phyloP scores from a whole-genome alignment of 2,797 vertebrate genomes.

The Florisuga fusca region DNA sequence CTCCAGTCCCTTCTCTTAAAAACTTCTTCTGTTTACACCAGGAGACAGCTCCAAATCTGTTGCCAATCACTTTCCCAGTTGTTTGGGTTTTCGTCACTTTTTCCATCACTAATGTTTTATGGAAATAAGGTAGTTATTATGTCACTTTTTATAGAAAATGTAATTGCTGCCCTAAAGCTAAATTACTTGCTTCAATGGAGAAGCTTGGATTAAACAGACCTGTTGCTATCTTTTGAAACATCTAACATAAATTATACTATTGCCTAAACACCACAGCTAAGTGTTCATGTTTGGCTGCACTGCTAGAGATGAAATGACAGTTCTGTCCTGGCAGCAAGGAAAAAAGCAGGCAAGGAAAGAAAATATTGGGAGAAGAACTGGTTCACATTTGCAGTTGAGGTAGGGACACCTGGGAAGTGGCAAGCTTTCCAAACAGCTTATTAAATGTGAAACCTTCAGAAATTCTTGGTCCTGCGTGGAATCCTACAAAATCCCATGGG shows the following conservation, averaged over 20 bases:
- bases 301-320: not conserved
- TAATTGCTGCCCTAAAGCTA: not conserved
- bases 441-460: not conserved
- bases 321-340: not conserved
- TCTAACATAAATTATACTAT: not conserved
- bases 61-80: not conserved
- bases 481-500: not conserved
- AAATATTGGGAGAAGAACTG: rapidly evolving
- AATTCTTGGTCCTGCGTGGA: not conserved
- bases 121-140: not conserved
- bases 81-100: not conserved
- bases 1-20: not conserved
- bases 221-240: not conserved
- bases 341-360: not conserved
- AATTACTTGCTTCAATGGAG: not conserved
- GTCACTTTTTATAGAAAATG: not conserved
- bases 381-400: not conserved
- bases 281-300: not conserved
- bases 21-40: not conserved
- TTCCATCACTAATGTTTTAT: not conserved
- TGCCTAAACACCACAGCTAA: not conserved
- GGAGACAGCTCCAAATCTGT: not conserved
- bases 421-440: not conserved
- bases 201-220: not conserved
- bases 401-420: not conserved